These are phyloP conservation scores for Netelia melanura DNA, from an alignment of 2,888 invertebrate species.

Conservation along the genomic window DNA sequence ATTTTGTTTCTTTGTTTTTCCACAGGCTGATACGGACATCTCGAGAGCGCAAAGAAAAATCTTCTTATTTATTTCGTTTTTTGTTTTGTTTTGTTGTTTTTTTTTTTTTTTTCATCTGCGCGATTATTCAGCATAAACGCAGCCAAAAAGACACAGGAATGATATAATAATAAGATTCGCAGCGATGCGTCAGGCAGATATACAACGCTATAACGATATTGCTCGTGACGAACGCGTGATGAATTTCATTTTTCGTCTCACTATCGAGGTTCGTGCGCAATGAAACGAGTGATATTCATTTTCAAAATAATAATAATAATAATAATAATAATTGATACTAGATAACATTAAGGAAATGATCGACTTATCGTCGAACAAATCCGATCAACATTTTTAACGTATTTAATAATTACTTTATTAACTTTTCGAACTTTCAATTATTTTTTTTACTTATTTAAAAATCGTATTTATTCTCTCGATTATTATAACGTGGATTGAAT, in stretches of 20 bases:
- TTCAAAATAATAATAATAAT: neutral
- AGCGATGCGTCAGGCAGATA: constrained; percentile 72
- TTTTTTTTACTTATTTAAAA: neutral
- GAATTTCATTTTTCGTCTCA: constrained; percentile 62
- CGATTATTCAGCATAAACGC: constrained; percentile 11
- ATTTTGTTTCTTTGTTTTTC: neutral
- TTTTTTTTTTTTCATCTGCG: neutral
- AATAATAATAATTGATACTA: neutral
- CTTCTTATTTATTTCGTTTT: constrained; percentile 4
- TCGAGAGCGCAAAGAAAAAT: constrained; percentile 5
- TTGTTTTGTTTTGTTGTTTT: too few relatives aligned
- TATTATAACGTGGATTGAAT: constrained; percentile 27
- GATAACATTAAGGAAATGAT: neutral
- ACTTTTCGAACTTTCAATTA: neutral
- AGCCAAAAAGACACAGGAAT: constrained; percentile 62
- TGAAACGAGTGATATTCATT: constrained; percentile 29
- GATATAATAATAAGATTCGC: constrained; percentile 73
- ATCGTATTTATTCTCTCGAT: constrained; percentile 1
- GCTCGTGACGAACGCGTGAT: constrained; percentile 74
- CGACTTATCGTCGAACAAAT: constrained; percentile 22
- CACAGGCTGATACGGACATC: neutral
- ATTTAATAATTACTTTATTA: too few relatives aligned
- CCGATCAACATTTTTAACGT: neutral
- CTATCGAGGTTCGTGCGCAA: constrained; percentile 31
- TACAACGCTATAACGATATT: constrained; percentile 75